These are phyloP conservation scores for Cliona cf. orientalis DNA, from an alignment of 37 sponge, comb jelly and placozoan genomes.

Conservation along the genomic window DNA sequence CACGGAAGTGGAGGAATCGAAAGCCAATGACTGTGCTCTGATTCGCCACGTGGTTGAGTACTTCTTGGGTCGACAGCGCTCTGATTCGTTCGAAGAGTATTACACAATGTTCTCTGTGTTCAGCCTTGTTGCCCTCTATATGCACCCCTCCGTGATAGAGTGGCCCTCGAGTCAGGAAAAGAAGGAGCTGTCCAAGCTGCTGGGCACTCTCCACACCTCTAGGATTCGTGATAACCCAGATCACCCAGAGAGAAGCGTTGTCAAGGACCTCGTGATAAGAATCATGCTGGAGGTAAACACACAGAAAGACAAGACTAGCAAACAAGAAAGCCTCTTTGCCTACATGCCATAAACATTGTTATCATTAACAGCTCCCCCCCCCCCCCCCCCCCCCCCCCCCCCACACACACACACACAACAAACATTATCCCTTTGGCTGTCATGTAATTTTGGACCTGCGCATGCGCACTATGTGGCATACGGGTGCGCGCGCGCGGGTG, in stretches of 20 bases:
- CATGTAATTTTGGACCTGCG: no score
- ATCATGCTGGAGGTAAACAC: constrained; percentile 22
- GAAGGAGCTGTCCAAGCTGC: constrained; percentile 5
- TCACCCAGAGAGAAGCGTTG: neutral
- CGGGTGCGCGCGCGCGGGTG: no score
- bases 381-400: no score
- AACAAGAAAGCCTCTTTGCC: no score
- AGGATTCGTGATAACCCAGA: constrained; percentile 12
- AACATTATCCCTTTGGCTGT: no score
- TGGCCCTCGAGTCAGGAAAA: neutral
- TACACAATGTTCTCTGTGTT: constrained; percentile 26
- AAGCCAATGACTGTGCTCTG: neutral
- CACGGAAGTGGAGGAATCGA: neutral
- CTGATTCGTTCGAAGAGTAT: neutral
- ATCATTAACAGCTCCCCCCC: no score
- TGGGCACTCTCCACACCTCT: neutral
- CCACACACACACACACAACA: no score
- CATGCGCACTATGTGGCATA: no score
- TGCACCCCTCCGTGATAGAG: constrained; percentile 4
- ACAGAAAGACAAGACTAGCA: neutral
- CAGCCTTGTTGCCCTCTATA: neutral
- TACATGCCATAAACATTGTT: no score
- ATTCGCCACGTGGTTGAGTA: neutral
- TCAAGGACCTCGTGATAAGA: constrained; percentile 31
- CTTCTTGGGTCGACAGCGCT: neutral